A percentile compares a stretch with the other conserved stretches of the same genome.
Evolutionary conservation across 1,140 invertebrate genomes (phyloP).

Genomic region (Anoplophora glabripennis): DNA sequence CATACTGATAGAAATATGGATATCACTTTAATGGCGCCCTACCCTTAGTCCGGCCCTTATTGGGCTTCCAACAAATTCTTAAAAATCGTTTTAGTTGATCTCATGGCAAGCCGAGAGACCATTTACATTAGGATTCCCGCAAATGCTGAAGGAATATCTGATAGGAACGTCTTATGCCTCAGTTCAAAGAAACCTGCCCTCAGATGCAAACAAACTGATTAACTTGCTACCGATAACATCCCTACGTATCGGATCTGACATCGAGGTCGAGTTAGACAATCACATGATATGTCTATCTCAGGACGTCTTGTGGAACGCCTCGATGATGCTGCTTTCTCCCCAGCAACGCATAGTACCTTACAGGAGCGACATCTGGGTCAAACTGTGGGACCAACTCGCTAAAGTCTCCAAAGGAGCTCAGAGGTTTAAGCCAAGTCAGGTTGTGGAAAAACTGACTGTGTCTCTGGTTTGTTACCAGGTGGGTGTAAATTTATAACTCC

Average conservation of each 20-base stretch:
- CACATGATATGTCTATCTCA: slow-evolving; percentile 46
- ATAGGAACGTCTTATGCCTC: slow-evolving; percentile 68
- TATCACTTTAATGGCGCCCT: no score
- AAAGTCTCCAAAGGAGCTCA: slow-evolving; percentile 56
- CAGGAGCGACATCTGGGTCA: slow-evolving; percentile 76
- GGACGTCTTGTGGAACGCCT: slow-evolving; percentile 73
- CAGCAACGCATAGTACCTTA: slow-evolving; percentile 77
- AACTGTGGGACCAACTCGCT: slow-evolving; percentile 69
- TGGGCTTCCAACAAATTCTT: no score
- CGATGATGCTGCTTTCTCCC: slow-evolving; percentile 77
- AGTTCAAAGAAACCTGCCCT: slow-evolving; percentile 67
- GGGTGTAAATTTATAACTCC: slow-evolving; percentile 12
- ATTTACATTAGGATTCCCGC: slow-evolving; percentile 54
- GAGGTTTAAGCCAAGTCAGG: slow-evolving; percentile 65
- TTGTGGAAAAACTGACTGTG: slow-evolving; percentile 71
- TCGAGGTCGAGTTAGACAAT: slow-evolving; percentile 54
- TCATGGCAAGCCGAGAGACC: slow-evolving; percentile 53
- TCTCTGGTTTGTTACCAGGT: slow-evolving; percentile 78
- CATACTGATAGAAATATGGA: no score
- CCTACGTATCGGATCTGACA: slow-evolving; percentile 51
- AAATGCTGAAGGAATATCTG: slow-evolving; percentile 74
- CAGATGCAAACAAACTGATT: slow-evolving; percentile 64
- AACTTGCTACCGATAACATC: slow-evolving; percentile 70
- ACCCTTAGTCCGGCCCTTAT: no score
- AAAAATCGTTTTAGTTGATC: slow-evolving; percentile 47